Evolutionary conservation across 2,888 invertebrate species (phyloP).

Genomic region (Gortyna flavago): DNA sequence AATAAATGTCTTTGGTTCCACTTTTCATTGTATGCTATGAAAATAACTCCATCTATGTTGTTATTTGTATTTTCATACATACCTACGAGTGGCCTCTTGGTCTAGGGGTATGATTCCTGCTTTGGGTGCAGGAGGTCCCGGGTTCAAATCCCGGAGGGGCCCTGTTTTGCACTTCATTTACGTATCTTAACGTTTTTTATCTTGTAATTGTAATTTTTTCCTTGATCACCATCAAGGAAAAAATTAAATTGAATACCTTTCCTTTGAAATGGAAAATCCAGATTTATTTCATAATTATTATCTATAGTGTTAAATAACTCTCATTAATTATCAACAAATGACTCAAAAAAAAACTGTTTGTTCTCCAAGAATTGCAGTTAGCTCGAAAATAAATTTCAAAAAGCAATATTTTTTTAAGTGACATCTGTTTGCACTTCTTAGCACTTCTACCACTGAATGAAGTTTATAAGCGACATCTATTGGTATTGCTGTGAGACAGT

Average conservation of each 20-base stretch:
- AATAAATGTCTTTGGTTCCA: background rate
- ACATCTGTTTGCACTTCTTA: conserved; percentile 25
- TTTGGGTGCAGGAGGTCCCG: conserved; percentile 93
- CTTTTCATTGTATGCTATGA: background rate
- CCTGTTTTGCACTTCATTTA: conserved; percentile 75
- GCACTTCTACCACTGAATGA: background rate
- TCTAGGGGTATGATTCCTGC: conserved; percentile 93
- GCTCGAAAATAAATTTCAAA: too few species aligned
- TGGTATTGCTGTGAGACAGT: background rate
- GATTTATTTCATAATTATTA: background rate
- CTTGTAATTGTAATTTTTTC: too few species aligned
- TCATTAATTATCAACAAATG: background rate
- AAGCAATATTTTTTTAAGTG: background rate
- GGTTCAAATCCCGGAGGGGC: conserved; percentile 93
- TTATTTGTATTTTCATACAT: conserved; percentile 41
- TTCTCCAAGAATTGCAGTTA: background rate
- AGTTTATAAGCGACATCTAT: conserved; percentile 51
- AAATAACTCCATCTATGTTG: conserved; percentile 49
- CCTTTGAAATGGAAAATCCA: background rate
- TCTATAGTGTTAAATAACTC: background rate
- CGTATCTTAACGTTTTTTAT: background rate
- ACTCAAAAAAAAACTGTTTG: background rate
- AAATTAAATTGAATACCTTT: background rate
- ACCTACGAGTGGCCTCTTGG: conserved; percentile 89
- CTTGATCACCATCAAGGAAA: background rate